These are phyloP conservation scores for Cantharis lateralis DNA, from an alignment of 2,888 invertebrate species.

Conservation along the genomic window DNA sequence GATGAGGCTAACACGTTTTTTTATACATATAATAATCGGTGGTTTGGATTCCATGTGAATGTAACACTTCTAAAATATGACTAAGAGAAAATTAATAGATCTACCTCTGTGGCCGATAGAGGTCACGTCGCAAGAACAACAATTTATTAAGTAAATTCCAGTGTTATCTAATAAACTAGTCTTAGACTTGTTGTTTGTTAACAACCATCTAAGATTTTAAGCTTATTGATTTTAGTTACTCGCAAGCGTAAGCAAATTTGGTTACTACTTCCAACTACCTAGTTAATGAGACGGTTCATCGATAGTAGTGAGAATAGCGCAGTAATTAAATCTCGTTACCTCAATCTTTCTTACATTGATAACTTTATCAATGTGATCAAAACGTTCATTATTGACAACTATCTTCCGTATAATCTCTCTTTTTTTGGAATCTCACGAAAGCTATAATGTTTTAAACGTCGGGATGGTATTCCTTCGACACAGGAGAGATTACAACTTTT, in stretches of 20 bases:
- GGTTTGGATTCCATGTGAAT: neutral
- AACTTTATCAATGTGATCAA: neutral
- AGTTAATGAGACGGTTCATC: neutral
- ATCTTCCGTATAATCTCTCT: neutral
- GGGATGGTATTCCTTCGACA: too few relatives aligned
- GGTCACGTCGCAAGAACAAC: neutral
- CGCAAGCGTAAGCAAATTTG: neutral
- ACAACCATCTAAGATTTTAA: neutral
- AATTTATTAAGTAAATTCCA: neutral
- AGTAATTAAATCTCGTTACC: neutral
- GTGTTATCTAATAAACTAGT: neutral
- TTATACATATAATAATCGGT: too few relatives aligned
- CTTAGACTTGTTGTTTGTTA: neutral
- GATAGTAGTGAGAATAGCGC: neutral
- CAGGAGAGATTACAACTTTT: too few relatives aligned
- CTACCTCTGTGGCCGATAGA: neutral
- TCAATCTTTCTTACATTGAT: neutral
- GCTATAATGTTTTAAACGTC: too few relatives aligned
- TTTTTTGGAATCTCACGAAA: neutral
- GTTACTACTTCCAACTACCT: neutral
- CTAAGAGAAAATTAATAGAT: neutral
- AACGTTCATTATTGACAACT: neutral
- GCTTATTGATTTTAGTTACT: neutral
- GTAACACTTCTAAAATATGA: neutral
- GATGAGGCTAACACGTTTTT: too few relatives aligned